Percentiles rank a stretch among this genome's conserved stretches.
phyloP scores from a whole-genome alignment of 2,113 vertebrate species.

The Centropus unirufus region DNA sequence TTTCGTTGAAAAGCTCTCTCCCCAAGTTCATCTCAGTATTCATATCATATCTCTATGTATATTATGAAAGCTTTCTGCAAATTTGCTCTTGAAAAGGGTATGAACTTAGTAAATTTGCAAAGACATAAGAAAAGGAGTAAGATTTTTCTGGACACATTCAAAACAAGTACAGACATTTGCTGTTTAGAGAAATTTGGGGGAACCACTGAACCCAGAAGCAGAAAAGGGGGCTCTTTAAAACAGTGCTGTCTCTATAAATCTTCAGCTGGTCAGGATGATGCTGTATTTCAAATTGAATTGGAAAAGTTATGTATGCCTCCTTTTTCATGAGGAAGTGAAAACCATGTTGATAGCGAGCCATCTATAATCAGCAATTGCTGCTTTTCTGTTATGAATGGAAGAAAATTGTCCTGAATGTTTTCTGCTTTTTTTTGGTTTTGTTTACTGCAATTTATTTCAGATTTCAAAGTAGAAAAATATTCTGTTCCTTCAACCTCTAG shows the following conservation, averaged over 20 bases:
- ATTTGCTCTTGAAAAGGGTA: neutral
- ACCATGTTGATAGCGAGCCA: neutral
- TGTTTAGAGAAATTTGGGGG: neutral
- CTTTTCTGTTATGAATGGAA: neutral
- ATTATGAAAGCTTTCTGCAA: neutral
- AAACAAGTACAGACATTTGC: neutral
- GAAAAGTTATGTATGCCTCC: neutral
- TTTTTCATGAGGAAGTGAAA: neutral
- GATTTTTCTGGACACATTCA: neutral
- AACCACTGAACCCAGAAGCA: neutral
- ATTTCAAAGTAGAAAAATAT: neutral
- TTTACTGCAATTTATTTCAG: neutral
- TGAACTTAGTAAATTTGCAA: neutral
- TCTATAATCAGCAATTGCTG: neutral
- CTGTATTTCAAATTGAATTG: neutral
- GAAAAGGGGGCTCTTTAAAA: neutral
- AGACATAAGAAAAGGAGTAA: neutral
- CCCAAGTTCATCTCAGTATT: neutral
- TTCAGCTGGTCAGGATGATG: neutral
- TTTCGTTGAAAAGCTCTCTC: neutral
- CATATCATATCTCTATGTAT: neutral
- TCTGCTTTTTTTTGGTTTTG: neutral
- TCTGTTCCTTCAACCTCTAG: neutral
- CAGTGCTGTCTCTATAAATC: neutral
- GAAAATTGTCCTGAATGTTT: neutral